Evolutionary conservation across 2,888 invertebrate species (phyloP).

Genomic region (Sminthurinus aureus): DNA sequence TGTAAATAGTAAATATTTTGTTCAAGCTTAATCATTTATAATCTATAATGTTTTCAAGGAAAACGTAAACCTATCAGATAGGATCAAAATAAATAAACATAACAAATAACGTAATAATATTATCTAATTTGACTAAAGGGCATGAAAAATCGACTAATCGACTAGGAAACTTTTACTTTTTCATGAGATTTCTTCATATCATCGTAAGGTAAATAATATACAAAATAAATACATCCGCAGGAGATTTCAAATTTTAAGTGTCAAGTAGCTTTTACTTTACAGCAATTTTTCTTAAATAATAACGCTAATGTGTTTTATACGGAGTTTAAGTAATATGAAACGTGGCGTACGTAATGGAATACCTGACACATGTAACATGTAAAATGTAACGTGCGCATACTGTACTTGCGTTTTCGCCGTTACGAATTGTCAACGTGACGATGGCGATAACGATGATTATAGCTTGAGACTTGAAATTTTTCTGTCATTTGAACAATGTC

Average conservation of each 20-base stretch:
- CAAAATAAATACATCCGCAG: too few species aligned
- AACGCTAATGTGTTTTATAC: too few species aligned
- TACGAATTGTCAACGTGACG: background rate
- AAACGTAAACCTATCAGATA: too few species aligned
- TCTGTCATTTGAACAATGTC: background rate
- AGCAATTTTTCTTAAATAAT: background rate
- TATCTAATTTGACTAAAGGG: background rate
- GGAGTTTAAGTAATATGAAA: too few species aligned
- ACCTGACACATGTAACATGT: background rate
- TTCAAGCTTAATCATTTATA: too few species aligned
- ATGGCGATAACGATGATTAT: background rate
- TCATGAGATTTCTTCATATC: too few species aligned
- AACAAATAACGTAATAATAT: too few species aligned
- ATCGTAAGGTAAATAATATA: too few species aligned
- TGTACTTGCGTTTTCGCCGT: background rate
- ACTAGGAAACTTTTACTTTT: background rate
- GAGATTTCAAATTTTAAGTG: too few species aligned
- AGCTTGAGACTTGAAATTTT: background rate
- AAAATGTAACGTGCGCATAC: background rate
- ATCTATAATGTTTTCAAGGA: too few species aligned
- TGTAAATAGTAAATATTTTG: too few species aligned
- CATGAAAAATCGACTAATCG: background rate
- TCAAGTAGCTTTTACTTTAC: background rate
- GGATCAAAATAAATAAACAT: too few species aligned
- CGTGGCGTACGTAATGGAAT: background rate